Evolutionary conservation across 2,113 vertebrate species (phyloP), one percentile per base, ranked within the genome.

Genomic region (Guaruba guarouba): DNA sequence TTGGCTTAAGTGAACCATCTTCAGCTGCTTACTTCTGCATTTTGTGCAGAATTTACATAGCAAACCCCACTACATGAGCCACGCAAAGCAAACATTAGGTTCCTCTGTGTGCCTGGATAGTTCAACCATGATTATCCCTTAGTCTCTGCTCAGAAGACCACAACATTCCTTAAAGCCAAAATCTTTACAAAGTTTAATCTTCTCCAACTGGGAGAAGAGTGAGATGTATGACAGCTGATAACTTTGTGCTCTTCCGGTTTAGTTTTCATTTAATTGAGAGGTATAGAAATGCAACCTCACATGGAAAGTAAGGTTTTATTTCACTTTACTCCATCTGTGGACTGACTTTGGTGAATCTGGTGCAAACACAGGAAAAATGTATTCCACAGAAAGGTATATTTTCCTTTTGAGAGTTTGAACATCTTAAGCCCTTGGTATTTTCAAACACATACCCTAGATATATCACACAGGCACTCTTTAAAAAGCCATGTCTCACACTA

Each of bases 131-230:
- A 79, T 92, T 71, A 95, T 81, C 54, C 39, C 31, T 88, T 80
- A 86, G 62, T 93, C 43, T 90, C 68, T 96, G 84, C 73, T 94
- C 91, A 93, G 44, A 95, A 90, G 44, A 93, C 71, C 82, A 92
- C 77, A 89, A 83, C 69, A 96, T 95, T 93, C 64, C 84, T 95
- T 79, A 92, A 83, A 94, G 33, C 39, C 73, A 90, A 75, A 90
- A 82, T 41, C 33, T 91, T 95, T 64, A 82, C 57, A 16, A 75
- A 51, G 69, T 70, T 91, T 88, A 64, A 85, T 83, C 52, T 80
- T 82, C 59, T 82, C 70, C 66, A 17, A 70, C 12, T 48, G 31
- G 11, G 13, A 44, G 44, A 44, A 44, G 48, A 90, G 33, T 29
- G 55, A 93, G 67, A 55, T 33, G 67, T 17, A 77, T 1, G 5